Conservation (phyloP, 2,797 vertebrate species). For the Pangasius macronema region DNA sequence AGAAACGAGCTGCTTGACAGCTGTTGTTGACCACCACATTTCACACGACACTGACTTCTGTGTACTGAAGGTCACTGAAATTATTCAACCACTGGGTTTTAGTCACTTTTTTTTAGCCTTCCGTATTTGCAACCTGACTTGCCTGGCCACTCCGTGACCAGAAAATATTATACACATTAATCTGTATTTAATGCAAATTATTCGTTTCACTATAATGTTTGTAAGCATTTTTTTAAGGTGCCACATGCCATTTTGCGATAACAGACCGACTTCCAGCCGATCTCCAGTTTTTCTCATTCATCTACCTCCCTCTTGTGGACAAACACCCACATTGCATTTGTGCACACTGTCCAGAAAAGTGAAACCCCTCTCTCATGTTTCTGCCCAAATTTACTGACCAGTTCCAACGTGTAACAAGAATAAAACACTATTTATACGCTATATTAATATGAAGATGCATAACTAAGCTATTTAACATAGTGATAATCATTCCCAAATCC, state of each 20-base stretch:
- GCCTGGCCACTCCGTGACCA: neutral
- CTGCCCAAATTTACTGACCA: neutral
- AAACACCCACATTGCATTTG: conserved; percentile 63
- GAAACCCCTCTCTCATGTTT: neutral
- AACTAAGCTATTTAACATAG: too few species aligned
- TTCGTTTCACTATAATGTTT: neutral
- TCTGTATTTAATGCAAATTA: conserved; percentile 4
- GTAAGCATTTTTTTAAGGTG: neutral
- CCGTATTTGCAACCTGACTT: neutral
- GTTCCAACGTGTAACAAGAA: neutral
- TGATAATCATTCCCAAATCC: neutral
- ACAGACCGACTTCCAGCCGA: neutral
- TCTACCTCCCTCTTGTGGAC: conserved; percentile 74
- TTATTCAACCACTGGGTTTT: neutral
- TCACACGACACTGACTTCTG: conserved; percentile 3
- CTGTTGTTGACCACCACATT: conserved; percentile 36
- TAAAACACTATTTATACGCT: neutral
- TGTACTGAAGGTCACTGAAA: conserved; percentile 12
- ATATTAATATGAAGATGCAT: neutral
- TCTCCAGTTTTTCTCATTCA: conserved; percentile 41
- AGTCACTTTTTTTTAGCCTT: neutral
- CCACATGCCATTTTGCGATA: neutral
- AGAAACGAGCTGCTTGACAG: conserved; percentile 15
- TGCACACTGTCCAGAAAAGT: conserved; percentile 47
- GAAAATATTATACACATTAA: neutral